Base-by-base conservation (phyloP, 2,113 vertebrate genomes). In the Nettapus auritus region DNA sequence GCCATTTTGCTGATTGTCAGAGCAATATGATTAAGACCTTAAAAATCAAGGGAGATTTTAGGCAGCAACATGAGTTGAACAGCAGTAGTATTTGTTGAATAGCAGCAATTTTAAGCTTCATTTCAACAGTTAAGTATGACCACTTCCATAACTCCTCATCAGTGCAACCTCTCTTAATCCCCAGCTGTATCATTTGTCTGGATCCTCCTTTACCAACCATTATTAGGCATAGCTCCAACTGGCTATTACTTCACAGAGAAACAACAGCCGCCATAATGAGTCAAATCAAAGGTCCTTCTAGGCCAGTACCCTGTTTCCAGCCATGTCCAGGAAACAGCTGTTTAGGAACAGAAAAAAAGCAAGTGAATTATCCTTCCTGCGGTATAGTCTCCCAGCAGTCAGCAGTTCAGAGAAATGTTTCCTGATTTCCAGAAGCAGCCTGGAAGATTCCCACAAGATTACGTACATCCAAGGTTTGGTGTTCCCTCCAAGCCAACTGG, bases 1-100 rank as follows among this genome's bases (percentile, higher is more conserved):
- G 82, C 70, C 78, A 66, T 91, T 96, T 84, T 89, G 85, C 96
- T 89, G 82, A 93, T 96, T 86, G 94, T 94, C 63, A 87, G 73
- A 76, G 66, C 60, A 95, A 79, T 81, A 74, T 93, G 94, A 83
- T 95, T 94, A 95, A 94, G 92, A 95, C 80, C 46, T 81, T 86
- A 75, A 94, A 94, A 96, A 96, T 96, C 82, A 93, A 67, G 83
- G 42, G 21, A 74, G 67, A 52, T 55, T 90, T 95, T 57, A 93
- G 82, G 63, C 81, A 91, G 84, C 53, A 85, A 90, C 44, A 76
- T 36, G 67, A 38, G 3, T 83, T 89, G 53, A 92, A 89, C 78
- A 89, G 89, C 92, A 85, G 64, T 46, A 82, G 57, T 23, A 53
- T 86, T 79, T 83, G 63, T n/a, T 62, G 59, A 88, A 88, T 12